Base-by-base conservation (phyloP, 1,140 invertebrate genomes). In the Brachionus asplanchnoidis region DNA sequence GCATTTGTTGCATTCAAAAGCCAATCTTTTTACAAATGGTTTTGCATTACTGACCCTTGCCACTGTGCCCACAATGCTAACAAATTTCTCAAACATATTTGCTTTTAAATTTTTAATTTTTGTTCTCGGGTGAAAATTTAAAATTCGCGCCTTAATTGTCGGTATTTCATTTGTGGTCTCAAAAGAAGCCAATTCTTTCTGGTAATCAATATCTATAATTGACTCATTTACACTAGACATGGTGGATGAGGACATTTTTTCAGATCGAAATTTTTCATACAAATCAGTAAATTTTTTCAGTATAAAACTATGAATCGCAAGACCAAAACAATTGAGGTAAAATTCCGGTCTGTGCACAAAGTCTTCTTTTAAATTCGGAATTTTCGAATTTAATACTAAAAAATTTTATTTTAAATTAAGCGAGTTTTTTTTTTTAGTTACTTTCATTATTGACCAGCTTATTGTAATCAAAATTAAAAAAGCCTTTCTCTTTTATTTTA, bases 41-140 rank as follows among this genome's bases (percentile, higher is more conserved):
- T 93, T 94, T 3, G 93, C 91, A 88, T 93, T 93, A 17, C 94
- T 93, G 8, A 95, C 93, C 87, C 95, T 91, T 75, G 95, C 94
- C 0, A 97, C 94, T 85, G 94, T 95, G 0, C 96, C 96, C 88
- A 93, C 93, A 2, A 96, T 91, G 20, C 93, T 93, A 1, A 97
- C 92, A 86, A 96, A 92, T 91, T 95, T 95, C 14, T 94, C 94
- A 50, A 26, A 83, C 56, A 83, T 66, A 17, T 83, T 20, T 9
- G 80, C 56, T 32, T 83, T 83, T 28, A 83, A 14, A 44, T 83
- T 28, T 70, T 83, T 83, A 12, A 83, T 46, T 50, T 46, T 68
- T 28, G 60, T 84, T 9, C 66, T 73, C 8, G 82, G 82, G n/a
- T 28, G 17, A 36, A 84, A 84, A 20, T 84, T 84, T 32, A 84